Evolutionary conservation across 2,888 invertebrate genomes (phyloP), one percentile per base, ranked within the genome.

Genomic region (Machimus atricapillus): DNA sequence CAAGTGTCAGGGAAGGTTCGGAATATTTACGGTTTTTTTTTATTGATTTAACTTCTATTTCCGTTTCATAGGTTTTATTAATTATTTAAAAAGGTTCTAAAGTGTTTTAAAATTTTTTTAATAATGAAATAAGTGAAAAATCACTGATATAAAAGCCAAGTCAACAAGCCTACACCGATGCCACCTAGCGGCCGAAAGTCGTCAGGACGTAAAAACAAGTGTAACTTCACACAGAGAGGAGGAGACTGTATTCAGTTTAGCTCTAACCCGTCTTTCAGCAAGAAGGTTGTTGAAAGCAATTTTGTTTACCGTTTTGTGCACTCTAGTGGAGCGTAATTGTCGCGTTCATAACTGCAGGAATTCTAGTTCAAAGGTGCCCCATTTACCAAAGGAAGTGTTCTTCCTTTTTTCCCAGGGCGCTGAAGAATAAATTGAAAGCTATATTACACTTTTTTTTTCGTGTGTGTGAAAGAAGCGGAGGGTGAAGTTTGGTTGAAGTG

Each of bases 241-340:
- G 77, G 78, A 23, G 46, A 52, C 56, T 52, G 79, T 79, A 27
- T 79, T 79, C 79, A 79, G 52, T 79, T 79, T n/a, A 52, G 46
- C 52, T 52, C 43, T 79, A 23, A 27, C 46, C 78, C 43, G 52
- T 52, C 66, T 66, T 66, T 66, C 66, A 66, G 66, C 66, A 27
- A 52, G 31, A 52, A 23, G n/a, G 31, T 79, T 79, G 79, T 52
- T 34, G 46, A 79, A 52, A 31, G 31, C 16, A 46, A 52, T 52
- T 79, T 79, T 79, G 79, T 79, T 79, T 52, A 52, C 27, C 23
- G 79, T 52, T 31, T 79, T 79, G 79, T 79, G 79, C 52, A 52
- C 9, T 40, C 46, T 56, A 66, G 66, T 66, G 66, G 66, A 66
- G 66, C 66, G 66, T 66, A 66, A 14, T 66, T 66, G 66, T 66